A percentile compares a stretch with the other conserved stretches of the same genome.
phyloP scores from a whole-genome alignment of 2,113 vertebrate species.

The Opisthocomus hoazin region DNA sequence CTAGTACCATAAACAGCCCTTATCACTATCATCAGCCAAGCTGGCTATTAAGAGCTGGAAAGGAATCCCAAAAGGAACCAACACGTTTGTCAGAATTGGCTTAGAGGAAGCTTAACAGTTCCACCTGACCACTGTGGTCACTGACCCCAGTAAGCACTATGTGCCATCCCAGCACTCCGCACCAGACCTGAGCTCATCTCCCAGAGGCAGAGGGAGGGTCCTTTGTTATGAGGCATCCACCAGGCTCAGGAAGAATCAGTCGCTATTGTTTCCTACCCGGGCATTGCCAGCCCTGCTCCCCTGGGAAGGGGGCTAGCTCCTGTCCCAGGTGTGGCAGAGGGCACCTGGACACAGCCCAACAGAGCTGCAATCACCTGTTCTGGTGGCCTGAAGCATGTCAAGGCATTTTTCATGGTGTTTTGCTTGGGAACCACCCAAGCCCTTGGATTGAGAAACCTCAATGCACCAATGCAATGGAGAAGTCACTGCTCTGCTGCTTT shows the following conservation, averaged over 20 bases:
- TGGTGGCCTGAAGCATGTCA: conserved; percentile 23
- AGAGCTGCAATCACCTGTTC: conserved; percentile 64
- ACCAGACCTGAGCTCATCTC: fast-evolving
- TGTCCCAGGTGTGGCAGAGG: neutral
- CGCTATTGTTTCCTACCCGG: neutral
- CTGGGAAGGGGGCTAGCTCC: neutral
- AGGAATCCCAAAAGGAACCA: neutral
- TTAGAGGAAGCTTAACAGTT: neutral
- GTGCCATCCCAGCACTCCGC: neutral
- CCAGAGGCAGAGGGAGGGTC: neutral
- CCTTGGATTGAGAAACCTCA: conserved; percentile 30
- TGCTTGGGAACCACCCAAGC: conserved; percentile 50
- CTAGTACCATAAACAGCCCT: neutral
- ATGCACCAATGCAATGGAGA: neutral
- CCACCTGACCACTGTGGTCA: neutral
- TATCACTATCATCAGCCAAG: neutral
- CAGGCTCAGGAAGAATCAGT: neutral
- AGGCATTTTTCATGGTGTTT: conserved; percentile 41
- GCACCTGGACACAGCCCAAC: neutral
- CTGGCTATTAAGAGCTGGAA: neutral
- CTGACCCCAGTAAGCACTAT: neutral
- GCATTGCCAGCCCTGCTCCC: neutral
- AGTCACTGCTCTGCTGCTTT: neutral
- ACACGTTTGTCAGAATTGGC: neutral
- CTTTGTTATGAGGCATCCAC: conserved; percentile 4